These are phyloP conservation scores for Cyclura pinguis DNA, from an alignment of 2,797 vertebrate genomes.

Conservation along the genomic window DNA sequence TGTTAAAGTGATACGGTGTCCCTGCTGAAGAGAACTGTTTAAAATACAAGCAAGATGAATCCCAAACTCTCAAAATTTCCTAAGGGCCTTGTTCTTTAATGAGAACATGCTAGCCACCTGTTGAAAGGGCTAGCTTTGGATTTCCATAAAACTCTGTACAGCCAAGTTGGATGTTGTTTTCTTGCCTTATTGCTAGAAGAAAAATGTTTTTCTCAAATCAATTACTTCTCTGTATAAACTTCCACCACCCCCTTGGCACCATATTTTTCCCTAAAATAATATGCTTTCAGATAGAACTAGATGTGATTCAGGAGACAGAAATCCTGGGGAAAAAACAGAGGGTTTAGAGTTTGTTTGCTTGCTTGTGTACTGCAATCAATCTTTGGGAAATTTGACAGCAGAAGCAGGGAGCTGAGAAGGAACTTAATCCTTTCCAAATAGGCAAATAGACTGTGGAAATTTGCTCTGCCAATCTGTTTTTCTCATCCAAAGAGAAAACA, in stretches of 20 bases:
- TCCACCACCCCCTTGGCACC: not conserved
- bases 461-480: not conserved
- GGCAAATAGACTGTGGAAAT: not conserved
- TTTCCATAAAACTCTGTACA: not conserved
- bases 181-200: conserved; percentile 1
- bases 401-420: not conserved
- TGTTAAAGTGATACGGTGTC: not conserved
- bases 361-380: not conserved
- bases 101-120: not conserved
- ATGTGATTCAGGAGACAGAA: not conserved
- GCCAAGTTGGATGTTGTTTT: not conserved
- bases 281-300: not conserved
- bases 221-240: not conserved
- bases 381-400: not conserved
- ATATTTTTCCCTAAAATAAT: not conserved
- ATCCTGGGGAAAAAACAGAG: not conserved
- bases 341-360: not conserved
- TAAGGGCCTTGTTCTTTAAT: conserved; percentile 7
- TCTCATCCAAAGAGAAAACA: not conserved
- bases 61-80: not conserved
- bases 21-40: not conserved
- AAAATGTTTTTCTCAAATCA: not conserved
- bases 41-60: not conserved
- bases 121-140: not conserved
- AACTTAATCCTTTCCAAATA: not conserved